These are phyloP conservation scores for Tipula helvola DNA, from an alignment of 2,888 invertebrate species.

Conservation along the genomic window DNA sequence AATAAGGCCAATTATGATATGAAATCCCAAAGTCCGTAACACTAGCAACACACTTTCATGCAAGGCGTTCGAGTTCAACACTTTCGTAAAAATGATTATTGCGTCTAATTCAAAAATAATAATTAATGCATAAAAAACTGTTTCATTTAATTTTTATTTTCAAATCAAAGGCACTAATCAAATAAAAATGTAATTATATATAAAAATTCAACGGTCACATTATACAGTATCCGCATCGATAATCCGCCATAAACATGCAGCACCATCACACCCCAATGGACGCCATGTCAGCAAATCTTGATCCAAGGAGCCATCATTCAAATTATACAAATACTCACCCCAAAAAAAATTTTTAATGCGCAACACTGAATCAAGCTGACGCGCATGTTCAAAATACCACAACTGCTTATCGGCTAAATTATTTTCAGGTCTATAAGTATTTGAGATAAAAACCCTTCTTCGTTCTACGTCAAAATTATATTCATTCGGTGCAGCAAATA, in stretches of 20 bases:
- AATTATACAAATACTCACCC: not conserved
- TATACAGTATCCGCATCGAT: not conserved
- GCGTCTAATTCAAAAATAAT: too few species aligned
- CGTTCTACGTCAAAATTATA: not conserved
- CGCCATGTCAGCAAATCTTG: not conserved
- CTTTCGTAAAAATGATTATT: too few species aligned
- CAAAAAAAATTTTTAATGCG: not conserved
- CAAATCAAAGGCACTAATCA: too few species aligned
- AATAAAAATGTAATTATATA: too few species aligned
- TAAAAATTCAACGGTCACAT: too few species aligned
- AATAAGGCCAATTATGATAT: too few species aligned
- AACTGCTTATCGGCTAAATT: not conserved
- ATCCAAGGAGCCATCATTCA: not conserved
- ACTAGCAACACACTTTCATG: too few species aligned
- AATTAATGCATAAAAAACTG: too few species aligned
- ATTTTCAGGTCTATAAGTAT: not conserved
- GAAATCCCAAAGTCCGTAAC: too few species aligned
- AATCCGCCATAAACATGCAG: not conserved
- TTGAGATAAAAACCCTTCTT: not conserved
- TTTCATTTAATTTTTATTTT: too few species aligned
- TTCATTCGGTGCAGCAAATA: not conserved
- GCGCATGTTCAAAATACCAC: not conserved
- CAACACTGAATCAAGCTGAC: not conserved
- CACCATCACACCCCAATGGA: not conserved
- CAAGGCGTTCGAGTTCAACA: too few species aligned